These are phyloP conservation scores for Myrmecobius fasciatus DNA, from an alignment of 2,113 vertebrate genomes.

Conservation along the genomic window DNA sequence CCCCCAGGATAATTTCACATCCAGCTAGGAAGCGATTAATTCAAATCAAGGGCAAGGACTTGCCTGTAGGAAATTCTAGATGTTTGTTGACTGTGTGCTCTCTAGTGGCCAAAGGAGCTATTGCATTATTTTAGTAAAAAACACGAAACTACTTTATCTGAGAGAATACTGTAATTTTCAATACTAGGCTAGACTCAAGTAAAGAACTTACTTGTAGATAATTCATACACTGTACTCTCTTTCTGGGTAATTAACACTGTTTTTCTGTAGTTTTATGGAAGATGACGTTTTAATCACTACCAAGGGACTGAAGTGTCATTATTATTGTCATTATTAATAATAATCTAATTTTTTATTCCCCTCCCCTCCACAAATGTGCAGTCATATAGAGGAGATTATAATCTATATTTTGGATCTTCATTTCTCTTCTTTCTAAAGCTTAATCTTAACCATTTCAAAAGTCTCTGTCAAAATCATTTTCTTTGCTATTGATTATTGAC, in stretches of 20 bases:
- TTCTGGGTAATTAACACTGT: not conserved
- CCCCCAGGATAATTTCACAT: not conserved
- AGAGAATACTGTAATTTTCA: not conserved
- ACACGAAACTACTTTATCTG: not conserved
- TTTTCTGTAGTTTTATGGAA: not conserved
- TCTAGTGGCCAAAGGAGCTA: not conserved
- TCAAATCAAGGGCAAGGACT: not conserved
- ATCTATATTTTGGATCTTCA: not conserved
- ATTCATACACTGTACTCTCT: not conserved
- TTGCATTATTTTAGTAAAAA: not conserved
- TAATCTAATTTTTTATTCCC: not conserved
- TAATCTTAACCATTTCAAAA: slow-evolving; percentile 7
- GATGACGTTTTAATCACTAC: not conserved
- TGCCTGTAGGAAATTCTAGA: not conserved
- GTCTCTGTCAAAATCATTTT: slow-evolving; percentile 24
- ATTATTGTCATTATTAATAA: not conserved
- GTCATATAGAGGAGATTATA: not conserved
- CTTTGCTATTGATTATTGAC: not conserved
- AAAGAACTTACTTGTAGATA: not conserved
- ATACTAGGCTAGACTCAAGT: not conserved
- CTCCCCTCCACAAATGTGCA: slow-evolving; percentile 7
- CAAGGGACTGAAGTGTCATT: not conserved
- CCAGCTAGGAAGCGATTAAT: not conserved
- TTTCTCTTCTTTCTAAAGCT: not conserved
- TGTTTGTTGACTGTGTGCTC: not conserved